Evolutionary conservation across 2,113 vertebrate genomes (phyloP).

Genomic region (Oenanthe oenanthe): DNA sequence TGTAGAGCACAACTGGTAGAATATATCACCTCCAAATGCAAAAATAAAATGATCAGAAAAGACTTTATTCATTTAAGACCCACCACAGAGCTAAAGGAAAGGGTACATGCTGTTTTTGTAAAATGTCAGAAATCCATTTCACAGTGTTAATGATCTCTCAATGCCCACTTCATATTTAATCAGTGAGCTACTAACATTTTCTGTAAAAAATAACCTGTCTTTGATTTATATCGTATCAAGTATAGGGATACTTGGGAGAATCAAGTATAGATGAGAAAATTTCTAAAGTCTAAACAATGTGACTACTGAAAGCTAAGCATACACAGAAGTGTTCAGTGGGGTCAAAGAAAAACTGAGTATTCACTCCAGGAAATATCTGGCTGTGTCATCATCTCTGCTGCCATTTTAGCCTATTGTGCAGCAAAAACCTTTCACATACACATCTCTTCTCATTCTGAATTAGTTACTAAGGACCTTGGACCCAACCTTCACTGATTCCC

Average conservation of each 20-base stretch:
- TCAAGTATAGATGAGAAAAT: neutral
- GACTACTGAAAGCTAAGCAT: neutral
- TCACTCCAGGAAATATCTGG: neutral
- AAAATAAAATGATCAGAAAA: conserved; percentile 11
- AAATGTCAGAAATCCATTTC: conserved; percentile 49
- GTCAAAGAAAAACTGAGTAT: neutral
- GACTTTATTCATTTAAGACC: neutral
- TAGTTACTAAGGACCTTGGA: neutral
- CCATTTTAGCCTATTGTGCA: neutral
- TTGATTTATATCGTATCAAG: too few species aligned
- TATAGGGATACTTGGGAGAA: too few species aligned
- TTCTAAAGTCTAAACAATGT: neutral
- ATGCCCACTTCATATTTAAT: conserved; percentile 30
- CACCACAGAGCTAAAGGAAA: conserved; percentile 35
- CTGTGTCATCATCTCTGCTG: neutral
- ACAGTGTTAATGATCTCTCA: conserved; percentile 27
- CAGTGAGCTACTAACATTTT: neutral
- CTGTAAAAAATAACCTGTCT: neutral
- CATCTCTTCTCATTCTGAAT: neutral
- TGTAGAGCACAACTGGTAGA: neutral
- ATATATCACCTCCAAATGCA: conserved; percentile 1
- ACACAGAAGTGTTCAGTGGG: neutral
- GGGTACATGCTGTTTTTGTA: neutral
- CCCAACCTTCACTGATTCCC: neutral
- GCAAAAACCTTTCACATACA: neutral